Base-by-base conservation (phyloP, 2,888 invertebrate species). In the Isotomurus palustris region DNA sequence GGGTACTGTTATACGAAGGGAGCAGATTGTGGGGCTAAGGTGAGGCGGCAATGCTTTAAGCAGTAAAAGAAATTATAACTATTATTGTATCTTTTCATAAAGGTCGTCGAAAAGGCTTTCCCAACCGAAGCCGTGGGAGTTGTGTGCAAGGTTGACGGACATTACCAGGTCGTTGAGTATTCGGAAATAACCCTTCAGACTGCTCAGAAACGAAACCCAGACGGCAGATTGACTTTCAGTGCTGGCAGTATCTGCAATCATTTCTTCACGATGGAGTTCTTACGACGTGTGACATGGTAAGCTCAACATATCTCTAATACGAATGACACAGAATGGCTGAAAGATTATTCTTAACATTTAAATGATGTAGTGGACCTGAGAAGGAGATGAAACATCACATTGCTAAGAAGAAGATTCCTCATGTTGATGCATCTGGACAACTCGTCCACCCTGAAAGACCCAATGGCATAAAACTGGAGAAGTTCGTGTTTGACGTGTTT, bases 241-340 rank as follows among this genome's bases (percentile, higher is more conserved):
- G 93, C 96, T 1, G 99, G 96, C 1, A 97, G 93, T 74, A 99
- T 99, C 65, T 97, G 97, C 76, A 99, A 97, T 75, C 99, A 99
- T 73, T 95, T 92, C 74, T 99, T 99, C 77, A 88, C 89, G 0
- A 78, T 87, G 0, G 83, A 87, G 56, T 99, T 99, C 75, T 78
- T 99, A 3, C 78, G 82, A 28, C 80, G 83, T 71, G 83, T 95
- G 44, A 85, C 85, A 35, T 75, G 79, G 80, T 80, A 32, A 32
- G 8, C 32, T 32, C 14, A 10, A 10, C 14, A 32, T 10, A 10
- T 32, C 14, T 32, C 32, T 32, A 32, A 32, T 8, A 10, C 32
- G 8, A 8, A 32, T 32, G 8, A 40, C 19, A 19, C 10, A 40
- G 17, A n/a, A 8, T 40, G 6, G 19, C 10, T 40, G 19, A 40